phyloP scores from a whole-genome alignment of 1,140 invertebrate species.

The Coelopa frigida region DNA sequence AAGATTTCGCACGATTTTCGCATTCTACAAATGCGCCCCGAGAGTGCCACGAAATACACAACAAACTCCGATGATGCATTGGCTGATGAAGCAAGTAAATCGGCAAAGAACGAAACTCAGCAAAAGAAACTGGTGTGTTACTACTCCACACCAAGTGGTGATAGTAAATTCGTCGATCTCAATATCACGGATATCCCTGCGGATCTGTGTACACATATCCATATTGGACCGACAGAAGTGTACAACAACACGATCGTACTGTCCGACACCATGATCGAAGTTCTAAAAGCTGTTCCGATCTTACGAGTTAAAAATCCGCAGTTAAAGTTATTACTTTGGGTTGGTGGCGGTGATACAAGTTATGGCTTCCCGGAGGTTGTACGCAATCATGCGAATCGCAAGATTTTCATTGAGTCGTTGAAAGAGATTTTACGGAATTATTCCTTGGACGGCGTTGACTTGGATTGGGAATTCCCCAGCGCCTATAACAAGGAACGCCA shows the following conservation, averaged over 20 bases:
- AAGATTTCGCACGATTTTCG: conserved; percentile 15
- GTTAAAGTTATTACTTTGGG: conserved; percentile 69
- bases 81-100: not conserved
- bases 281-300: conserved; percentile 50
- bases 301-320: conserved; percentile 59
- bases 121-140: conserved; percentile 66
- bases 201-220: conserved; percentile 73
- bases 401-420: conserved; percentile 63
- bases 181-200: conserved; percentile 55
- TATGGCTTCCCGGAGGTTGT: conserved; percentile 64
- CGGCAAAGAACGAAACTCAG: conserved; percentile 4
- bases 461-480: conserved; percentile 84
- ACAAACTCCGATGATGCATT: conserved; percentile 2
- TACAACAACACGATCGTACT: conserved; percentile 51
- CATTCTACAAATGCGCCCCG: conserved; percentile 6
- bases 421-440: conserved; percentile 55
- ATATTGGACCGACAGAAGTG: conserved; percentile 63
- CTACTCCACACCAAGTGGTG: conserved; percentile 50
- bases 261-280: conserved; percentile 33
- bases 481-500: conserved; percentile 54
- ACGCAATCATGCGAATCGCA: conserved; percentile 56
- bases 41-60: not conserved
- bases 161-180: conserved; percentile 42
- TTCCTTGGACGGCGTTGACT: conserved; percentile 68
- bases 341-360: conserved; percentile 58